Evolutionary conservation across 53 echinoderm and acorn worm species (phyloP), one percentile per base, ranked within the genome.

Genomic region (Patiria pectinifera): DNA sequence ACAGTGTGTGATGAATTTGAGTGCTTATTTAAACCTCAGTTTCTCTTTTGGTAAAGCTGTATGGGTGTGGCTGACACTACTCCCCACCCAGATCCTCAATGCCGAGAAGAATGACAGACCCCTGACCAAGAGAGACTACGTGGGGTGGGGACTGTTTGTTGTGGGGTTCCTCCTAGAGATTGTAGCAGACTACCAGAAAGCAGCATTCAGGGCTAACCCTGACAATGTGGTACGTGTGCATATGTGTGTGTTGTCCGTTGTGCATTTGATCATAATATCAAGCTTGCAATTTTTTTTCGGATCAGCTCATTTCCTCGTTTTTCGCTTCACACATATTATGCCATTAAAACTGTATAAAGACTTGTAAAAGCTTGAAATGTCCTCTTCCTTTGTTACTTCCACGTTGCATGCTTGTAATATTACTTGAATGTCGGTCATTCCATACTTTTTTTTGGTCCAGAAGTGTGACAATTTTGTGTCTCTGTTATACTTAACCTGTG

Each of bases 41-140:
- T 49, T 62, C 0, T 44, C 16, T 70, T 87, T 84, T n/a, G 69
- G 47, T 83, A 21, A 83, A 99, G 99, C 97, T 76, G 11, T 97
- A 7, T 99, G 99, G 99, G 93, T 99, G 12, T 97, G 92, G 71
- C 18, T 92, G 9, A 96, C 99, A 4, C 91, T 99, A 0, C 76
- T 94, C 4, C 99, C 99, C 5, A 97, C 99, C 24, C 82, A 97
- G 83, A 96, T 96, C 11, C 71, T 99, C 82, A 99, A 99, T 86
- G 87, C 93, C 5, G 91, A 96, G 81, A 87, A 91, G 83, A 84
- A 45, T 6, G 97, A 99, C 76, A 85, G 87, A 43, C 95, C 93
- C 21, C 25, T 99, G 22, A 92, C 94, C 45, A 66, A 11, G 3
- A 94, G 97, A 62, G 99, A 99, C 78, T 99, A 99, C 93, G 48